These are phyloP conservation scores for Sepioteuthis lessoniana DNA, from an alignment of 2,888 invertebrate species.

Conservation along the genomic window DNA sequence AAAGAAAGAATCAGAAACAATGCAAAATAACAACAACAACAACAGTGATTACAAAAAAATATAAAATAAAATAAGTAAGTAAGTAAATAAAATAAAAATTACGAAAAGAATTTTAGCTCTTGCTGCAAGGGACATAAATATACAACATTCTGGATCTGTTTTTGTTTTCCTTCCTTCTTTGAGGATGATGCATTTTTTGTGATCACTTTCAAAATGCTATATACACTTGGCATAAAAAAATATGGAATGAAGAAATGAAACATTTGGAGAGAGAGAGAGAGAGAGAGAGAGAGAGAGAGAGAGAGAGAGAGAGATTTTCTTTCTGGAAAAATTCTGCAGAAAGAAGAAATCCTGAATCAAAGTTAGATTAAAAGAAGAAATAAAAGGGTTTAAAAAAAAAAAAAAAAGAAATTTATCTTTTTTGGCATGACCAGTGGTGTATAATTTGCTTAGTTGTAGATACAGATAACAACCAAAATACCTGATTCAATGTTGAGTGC, in stretches of 20 bases:
- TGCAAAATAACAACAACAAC: neutral
- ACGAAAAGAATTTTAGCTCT: neutral
- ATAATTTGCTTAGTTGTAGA: neutral
- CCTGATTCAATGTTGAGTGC: neutral
- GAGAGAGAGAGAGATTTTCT: neutral
- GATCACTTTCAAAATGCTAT: neutral
- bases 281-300: no score
- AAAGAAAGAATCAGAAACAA: neutral
- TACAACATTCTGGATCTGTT: conserved; percentile 3
- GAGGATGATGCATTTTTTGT: neutral
- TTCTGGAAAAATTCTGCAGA: neutral
- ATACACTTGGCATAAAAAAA: neutral
- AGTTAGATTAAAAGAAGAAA: neutral
- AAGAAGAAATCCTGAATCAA: neutral
- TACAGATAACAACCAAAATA: neutral
- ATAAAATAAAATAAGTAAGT: neutral
- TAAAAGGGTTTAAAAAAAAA: neutral
- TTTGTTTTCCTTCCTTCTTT: neutral
- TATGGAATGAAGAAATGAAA: neutral
- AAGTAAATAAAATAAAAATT: neutral
- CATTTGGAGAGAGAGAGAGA: neutral
- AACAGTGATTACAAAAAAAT: neutral
- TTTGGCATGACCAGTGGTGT: neutral
- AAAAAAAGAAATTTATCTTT: neutral
- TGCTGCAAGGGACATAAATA: conserved; percentile 33